Percentiles rank a stretch among this genome's conserved stretches.
phyloP scores from a whole-genome alignment of 2,888 invertebrate genomes.

The Ditylenchus weischeri region DNA sequence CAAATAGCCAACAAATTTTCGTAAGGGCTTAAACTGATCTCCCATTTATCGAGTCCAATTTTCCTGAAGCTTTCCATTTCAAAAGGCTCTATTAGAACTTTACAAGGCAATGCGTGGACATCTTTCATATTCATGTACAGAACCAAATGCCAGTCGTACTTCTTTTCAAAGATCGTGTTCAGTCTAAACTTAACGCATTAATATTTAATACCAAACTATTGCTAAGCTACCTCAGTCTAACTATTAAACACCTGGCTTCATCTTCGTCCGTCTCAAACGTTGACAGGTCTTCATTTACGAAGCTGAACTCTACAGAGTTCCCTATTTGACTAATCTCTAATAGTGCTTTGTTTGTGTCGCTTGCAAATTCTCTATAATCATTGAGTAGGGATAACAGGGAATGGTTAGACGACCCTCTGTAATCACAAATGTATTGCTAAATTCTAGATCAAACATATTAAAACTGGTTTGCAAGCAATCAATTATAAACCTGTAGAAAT shows the following conservation, averaged over 20 bases:
- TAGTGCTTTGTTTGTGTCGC: neutral
- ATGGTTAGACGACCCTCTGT: no score
- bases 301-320: constrained; percentile 9
- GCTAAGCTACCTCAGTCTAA: constrained; percentile 4
- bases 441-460: no score
- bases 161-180: neutral
- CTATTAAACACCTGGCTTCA: constrained; percentile 7
- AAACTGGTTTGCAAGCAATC: no score
- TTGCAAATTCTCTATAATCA: constrained; percentile 16
- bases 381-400: constrained; percentile 18
- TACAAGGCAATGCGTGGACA: neutral
- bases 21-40: constrained; percentile 10
- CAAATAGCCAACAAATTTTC: constrained; percentile 14
- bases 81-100: neutral
- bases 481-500: no score
- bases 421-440: no score
- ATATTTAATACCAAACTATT: no score
- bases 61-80: constrained; percentile 1
- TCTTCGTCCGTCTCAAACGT: constrained; percentile 15
- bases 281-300: constrained; percentile 22
- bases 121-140: neutral
- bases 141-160: neutral
- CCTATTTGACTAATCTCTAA: neutral
- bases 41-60: constrained; percentile 12
- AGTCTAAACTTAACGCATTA: neutral